Evolutionary conservation across 2,797 vertebrate species (phyloP), one percentile per base, ranked within the genome.

Genomic region (Valencia hispanica): DNA sequence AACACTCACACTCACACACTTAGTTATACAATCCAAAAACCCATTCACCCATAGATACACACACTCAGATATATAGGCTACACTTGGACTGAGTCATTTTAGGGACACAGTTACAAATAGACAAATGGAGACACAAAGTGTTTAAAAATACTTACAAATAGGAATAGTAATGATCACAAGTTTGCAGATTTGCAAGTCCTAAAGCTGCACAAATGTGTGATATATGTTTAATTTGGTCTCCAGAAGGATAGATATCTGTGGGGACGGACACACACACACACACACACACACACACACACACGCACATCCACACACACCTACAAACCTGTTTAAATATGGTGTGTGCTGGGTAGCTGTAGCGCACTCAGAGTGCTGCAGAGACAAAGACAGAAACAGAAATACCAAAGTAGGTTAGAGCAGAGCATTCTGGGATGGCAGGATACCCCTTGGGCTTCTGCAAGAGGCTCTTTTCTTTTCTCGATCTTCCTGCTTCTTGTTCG

Each of bases 361-460:
- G 88, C 88, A 88, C 91, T 89, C 92, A 88, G 80, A 86, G 84
- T 68, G 77, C 87, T 87, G 88, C 83, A 83, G 91, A 92, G 86
- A 92, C 92, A 94, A 95, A 93, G 92, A 84, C 91, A 89, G 91
- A 94, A 93, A 92, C 92, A 92, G 91, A 95, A 95, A 94, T 94
- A 94, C 90, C 93, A 94, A 95, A 95, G 93, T 95, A 95, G 94
- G 95, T 93, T 95, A 95, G 88, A 90, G 93, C 91, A 92, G 91
- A 86, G 94, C 92, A 95, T 94, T 94, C 84, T 96, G 94, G 94
- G 94, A 95, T 90, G 80, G 82, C 90, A 92, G 91, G 94, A 93
- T 92, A 94, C 92, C 92, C 93, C 91, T 86, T 93, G 92, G 94
- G 92, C 90, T 88, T 93, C 89, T 92, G 84, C 89, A 86, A 91